Conservation (phyloP, 2,113 vertebrate species). For the Nyctibius bracteatus region DNA sequence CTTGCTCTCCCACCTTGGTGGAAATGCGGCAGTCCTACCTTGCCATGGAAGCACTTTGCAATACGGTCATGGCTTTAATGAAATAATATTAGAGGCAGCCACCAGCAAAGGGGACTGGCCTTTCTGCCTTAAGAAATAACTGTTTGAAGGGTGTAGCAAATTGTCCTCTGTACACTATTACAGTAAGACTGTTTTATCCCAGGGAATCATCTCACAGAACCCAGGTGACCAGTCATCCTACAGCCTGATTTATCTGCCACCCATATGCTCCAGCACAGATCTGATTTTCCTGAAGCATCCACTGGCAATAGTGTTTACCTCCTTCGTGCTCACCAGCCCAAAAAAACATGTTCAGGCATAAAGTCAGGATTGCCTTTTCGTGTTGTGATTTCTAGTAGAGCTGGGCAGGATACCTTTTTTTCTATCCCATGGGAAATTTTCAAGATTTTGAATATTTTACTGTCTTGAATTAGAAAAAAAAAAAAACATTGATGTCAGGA, state of each 20-base stretch:
- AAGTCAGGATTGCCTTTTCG: neutral
- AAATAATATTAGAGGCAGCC: neutral
- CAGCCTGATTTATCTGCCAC: neutral
- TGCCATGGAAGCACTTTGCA: neutral
- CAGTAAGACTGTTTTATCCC: neutral
- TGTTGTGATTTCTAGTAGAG: neutral
- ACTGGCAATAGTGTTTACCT: neutral
- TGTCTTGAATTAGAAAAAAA: neutral
- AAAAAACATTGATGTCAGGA: neutral
- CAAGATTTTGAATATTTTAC: neutral
- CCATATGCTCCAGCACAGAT: neutral
- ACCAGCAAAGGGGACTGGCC: neutral
- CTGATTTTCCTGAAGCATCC: neutral
- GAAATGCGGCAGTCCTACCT: neutral
- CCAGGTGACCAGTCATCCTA: neutral
- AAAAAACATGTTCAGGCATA: neutral
- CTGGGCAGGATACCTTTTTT: neutral
- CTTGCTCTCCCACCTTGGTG: neutral
- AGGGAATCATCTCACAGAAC: neutral
- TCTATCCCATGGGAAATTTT: neutral
- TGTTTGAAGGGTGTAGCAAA: neutral
- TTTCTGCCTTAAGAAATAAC: neutral
- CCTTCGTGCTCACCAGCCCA: neutral
- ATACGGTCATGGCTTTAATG: neutral
- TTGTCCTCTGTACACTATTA: neutral